phyloP scores from a whole-genome alignment of 2,113 vertebrate genomes.

The Dasyornis broadbenti region DNA sequence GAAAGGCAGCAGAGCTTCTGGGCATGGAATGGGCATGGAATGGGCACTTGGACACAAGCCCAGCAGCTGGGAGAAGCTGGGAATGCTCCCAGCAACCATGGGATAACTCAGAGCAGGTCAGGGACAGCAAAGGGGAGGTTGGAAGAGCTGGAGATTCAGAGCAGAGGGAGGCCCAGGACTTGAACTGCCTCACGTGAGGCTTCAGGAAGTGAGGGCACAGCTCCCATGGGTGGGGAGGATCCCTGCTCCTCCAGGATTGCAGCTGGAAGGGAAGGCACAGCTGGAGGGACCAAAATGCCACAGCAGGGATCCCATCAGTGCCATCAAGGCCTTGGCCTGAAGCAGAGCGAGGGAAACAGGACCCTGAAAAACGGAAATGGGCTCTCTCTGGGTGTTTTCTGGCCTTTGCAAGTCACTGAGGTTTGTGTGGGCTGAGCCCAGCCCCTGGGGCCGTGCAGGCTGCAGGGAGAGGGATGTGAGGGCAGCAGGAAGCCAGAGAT shows the following conservation, averaged over 20 bases:
- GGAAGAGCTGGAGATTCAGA: not conserved
- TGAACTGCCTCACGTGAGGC: not conserved
- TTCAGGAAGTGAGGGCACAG: not conserved
- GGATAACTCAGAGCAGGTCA: not conserved
- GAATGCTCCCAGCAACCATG: not conserved
- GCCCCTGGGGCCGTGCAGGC: not conserved
- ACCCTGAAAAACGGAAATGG: not conserved
- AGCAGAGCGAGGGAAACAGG: not conserved
- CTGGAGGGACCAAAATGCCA: not conserved
- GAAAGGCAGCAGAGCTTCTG: not conserved
- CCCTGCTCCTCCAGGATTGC: not conserved
- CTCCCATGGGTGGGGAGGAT: rapidly evolving
- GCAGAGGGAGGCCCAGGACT: not conserved
- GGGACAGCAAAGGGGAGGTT: not conserved
- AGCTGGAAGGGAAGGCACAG: not conserved
- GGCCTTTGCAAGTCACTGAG: not conserved
- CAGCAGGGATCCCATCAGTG: too few species aligned
- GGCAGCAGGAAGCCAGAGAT: not conserved
- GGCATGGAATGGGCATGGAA: not conserved
- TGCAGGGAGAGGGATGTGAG: not conserved
- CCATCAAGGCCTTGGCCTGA: not conserved
- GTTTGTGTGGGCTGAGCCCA: not conserved
- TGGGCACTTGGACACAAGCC: rapidly evolving
- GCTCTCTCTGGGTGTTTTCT: not conserved
- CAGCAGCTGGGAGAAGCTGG: not conserved